Base-by-base conservation (phyloP, 1,140 invertebrate genomes). In the Mya arenaria region DNA sequence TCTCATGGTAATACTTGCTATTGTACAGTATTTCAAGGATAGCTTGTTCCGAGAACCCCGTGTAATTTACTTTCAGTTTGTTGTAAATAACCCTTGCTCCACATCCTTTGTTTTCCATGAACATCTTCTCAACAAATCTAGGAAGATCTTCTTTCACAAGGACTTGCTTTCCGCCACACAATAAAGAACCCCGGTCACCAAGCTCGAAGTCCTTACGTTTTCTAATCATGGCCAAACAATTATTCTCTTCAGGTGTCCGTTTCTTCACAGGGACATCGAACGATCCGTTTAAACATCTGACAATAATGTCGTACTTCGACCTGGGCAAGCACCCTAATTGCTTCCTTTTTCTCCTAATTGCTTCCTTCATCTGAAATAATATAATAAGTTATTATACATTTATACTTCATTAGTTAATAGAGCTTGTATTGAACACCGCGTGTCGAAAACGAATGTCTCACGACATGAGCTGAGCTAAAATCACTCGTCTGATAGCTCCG, bases 191-290 rank as follows among this genome's bases (percentile, higher is more conserved):
- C 41, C 41, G 41, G 41, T 48, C 41, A 60, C 56, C 56, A 60
- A 60, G 56, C 56, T 60, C 56, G 56, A 60, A 60, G 56, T 60
- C 56, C 56, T 60, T 60, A 60, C 56, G 56, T 60, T 60, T 60
- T 60, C 56, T 60, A 60, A 60, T 60, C 56, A 60, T 60, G 56
- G 56, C 56, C 56, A 60, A 60, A 60, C 56, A 60, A 60, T 60
- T 60, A 60, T 60, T 60, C 56, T 48, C 41, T 48, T 48, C 41
- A 48, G 41, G 41, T 48, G 41, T 48, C 41, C 41, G 41, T 48
- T 48, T 48, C 41, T 48, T 48, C 41, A 48, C 41, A 48, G 41
- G 41, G 41, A 48, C 41, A 48, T 48, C 41, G 41, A 48, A 48
- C 41, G 41, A 48, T 48, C 41, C 41, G 41, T 48, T 48, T 48